A percentile compares a stretch with the other conserved stretches of the same genome.
Evolutionary conservation across 2,888 invertebrate genomes (phyloP).

Genomic region (Caenorhabditis imperialis): DNA sequence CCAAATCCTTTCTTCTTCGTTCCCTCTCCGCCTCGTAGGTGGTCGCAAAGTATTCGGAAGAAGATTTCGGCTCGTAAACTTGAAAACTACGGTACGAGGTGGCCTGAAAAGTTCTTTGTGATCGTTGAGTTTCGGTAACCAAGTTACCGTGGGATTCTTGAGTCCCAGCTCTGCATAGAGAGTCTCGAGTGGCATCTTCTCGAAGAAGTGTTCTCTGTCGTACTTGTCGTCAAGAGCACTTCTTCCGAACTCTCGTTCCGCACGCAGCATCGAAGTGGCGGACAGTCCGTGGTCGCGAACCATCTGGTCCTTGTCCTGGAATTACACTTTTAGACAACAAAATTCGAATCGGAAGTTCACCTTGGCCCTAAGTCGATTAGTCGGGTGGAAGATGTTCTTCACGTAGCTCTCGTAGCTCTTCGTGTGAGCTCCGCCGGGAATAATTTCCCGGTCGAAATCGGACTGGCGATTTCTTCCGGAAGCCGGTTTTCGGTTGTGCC

Average conservation of each 20-base stretch:
- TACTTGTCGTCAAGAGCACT: slow-evolving; percentile 70
- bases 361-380: slow-evolving; percentile 54
- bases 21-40: slow-evolving; percentile 55
- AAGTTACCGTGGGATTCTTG: slow-evolving; percentile 52
- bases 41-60: slow-evolving; percentile 72
- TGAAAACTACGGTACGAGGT: slow-evolving; percentile 66
- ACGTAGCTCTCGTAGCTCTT: slow-evolving; percentile 73
- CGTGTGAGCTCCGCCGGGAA: slow-evolving; percentile 70
- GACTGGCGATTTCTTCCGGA: slow-evolving; percentile 43
- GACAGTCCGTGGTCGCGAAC: slow-evolving; percentile 63
- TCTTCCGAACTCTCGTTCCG: slow-evolving; percentile 71
- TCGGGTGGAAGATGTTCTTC: slow-evolving; percentile 69
- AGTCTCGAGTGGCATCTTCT: slow-evolving; percentile 69
- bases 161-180: slow-evolving; percentile 70
- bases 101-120: slow-evolving; percentile 18
- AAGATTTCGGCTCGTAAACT: slow-evolving; percentile 75
- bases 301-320: slow-evolving; percentile 61
- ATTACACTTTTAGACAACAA: too few species aligned
- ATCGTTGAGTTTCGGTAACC: background rate
- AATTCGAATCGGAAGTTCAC: background rate
- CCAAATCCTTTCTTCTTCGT: slow-evolving; percentile 43
- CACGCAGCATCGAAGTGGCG: slow-evolving; percentile 70
- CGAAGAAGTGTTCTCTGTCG: slow-evolving; percentile 63
- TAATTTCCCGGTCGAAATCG: slow-evolving; percentile 60
- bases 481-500: slow-evolving; percentile 69